Evolutionary conservation across 2,797 vertebrate species (phyloP).

Genomic region (Chiroxiphia lanceolata): DNA sequence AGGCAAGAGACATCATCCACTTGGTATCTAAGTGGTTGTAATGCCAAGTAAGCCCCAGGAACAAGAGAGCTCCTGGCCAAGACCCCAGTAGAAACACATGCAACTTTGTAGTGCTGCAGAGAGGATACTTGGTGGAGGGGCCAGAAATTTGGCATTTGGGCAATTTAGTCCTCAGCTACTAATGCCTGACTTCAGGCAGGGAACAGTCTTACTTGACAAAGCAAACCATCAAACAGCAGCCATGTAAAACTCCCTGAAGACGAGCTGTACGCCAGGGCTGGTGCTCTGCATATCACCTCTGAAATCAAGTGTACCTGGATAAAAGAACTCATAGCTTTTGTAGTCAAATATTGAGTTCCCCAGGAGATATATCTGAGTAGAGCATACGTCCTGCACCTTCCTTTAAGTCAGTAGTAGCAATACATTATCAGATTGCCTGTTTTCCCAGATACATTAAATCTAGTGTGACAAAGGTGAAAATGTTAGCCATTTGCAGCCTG

Average conservation of each 20-base stretch:
- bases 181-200: neutral
- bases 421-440: slow-evolving; percentile 32
- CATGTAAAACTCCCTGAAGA: neutral
- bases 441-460: slow-evolving; percentile 37
- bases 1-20: neutral
- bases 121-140: neutral
- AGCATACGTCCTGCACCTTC: neutral
- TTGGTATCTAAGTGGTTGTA: neutral
- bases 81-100: fast-evolving
- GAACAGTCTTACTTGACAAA: neutral
- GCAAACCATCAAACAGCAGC: neutral
- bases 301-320: slow-evolving; percentile 15
- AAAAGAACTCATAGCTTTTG: slow-evolving; percentile 1
- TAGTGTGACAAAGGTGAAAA: slow-evolving; percentile 36
- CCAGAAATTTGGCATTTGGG: neutral
- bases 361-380: neutral
- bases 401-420: slow-evolving; percentile 39
- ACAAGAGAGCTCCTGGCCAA: neutral
- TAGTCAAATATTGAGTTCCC: slow-evolving; percentile 33
- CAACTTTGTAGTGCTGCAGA: neutral
- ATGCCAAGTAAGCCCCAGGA: neutral
- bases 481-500: neutral
- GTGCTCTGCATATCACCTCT: neutral
- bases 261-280: neutral
- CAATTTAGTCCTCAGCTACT: neutral